Evolutionary conservation across 2,113 vertebrate species (phyloP).

Genomic region (Hassar affinis): DNA sequence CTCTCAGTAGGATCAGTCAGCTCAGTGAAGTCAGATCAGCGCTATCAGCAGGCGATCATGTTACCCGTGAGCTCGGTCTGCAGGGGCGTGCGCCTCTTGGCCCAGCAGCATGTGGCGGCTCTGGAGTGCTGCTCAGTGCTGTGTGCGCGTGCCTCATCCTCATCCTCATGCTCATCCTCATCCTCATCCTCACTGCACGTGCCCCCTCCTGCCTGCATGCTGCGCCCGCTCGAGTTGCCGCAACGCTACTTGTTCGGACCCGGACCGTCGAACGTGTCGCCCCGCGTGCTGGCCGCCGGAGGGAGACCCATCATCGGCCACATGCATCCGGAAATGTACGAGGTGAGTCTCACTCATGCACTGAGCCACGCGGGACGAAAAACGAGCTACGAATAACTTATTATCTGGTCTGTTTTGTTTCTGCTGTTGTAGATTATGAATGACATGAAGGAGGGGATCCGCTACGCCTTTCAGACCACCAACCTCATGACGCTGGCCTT

Average conservation of each 20-base stretch:
- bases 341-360: too few species aligned
- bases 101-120: constrained; percentile 59
- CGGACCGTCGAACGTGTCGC: constrained; percentile 84
- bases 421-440: constrained; percentile 83
- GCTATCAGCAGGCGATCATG: constrained; percentile 40
- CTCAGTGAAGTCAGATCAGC: neutral
- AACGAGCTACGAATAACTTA: neutral
- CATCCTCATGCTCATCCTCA: constrained; percentile 5
- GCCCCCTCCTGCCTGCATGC: constrained; percentile 74
- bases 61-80: constrained; percentile 70
- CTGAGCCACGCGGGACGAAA: too few species aligned
- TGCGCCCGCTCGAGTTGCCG: constrained; percentile 77
- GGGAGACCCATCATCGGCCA: constrained; percentile 81
- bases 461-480: constrained; percentile 89
- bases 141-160: neutral
- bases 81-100: constrained; percentile 60
- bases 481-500: constrained; percentile 84
- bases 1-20: neutral
- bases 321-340: constrained; percentile 83
- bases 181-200: constrained; percentile 76
- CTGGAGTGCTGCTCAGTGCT: constrained; percentile 55
- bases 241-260: constrained; percentile 84
- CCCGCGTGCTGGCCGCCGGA: constrained; percentile 73
- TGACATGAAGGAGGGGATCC: constrained; percentile 89
- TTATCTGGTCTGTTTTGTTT: neutral